Percentiles rank a stretch among this genome's conserved stretches.
Conservation (phyloP, 2,797 vertebrate species). For the Parauchenoglanis punctatus region DNA sequence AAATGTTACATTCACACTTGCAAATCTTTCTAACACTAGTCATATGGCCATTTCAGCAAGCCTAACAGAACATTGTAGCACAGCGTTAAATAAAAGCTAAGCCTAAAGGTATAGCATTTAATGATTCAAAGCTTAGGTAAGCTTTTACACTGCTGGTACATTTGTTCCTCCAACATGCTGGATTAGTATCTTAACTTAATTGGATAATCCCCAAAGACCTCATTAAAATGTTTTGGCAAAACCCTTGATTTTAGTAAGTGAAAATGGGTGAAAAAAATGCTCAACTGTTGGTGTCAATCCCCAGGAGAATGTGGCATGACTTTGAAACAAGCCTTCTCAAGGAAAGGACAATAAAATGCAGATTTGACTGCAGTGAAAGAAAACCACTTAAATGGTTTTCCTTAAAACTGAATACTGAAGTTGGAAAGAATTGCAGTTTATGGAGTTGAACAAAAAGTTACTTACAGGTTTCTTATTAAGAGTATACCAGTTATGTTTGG, state of each 20-base stretch:
- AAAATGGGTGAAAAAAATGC: conserved; percentile 11
- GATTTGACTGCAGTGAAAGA: neutral
- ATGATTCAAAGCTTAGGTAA: neutral
- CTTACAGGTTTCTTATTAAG: neutral
- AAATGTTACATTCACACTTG: neutral
- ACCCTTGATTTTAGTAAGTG: conserved; percentile 37
- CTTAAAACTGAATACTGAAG: neutral
- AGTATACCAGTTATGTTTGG: neutral
- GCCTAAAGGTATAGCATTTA: neutral
- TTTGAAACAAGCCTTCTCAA: neutral
- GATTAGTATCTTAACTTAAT: conserved; percentile 10
- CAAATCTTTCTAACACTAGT: conserved; percentile 6
- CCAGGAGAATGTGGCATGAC: conserved; percentile 25
- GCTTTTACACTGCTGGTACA: neutral
- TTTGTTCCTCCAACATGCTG: conserved; percentile 8
- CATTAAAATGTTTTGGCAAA: conserved; percentile 49
- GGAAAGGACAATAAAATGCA: conserved; percentile 12
- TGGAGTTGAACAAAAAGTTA: neutral
- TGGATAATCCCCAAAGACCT: conserved; percentile 43
- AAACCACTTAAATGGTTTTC: neutral
- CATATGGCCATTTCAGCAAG: neutral
- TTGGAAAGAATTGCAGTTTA: neutral
- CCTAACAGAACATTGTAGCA: neutral
- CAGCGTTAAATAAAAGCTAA: neutral
- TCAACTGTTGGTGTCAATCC: conserved; percentile 34